Conservation (phyloP, 2,888 invertebrate species). For the Leptogaster cylindrica region DNA sequence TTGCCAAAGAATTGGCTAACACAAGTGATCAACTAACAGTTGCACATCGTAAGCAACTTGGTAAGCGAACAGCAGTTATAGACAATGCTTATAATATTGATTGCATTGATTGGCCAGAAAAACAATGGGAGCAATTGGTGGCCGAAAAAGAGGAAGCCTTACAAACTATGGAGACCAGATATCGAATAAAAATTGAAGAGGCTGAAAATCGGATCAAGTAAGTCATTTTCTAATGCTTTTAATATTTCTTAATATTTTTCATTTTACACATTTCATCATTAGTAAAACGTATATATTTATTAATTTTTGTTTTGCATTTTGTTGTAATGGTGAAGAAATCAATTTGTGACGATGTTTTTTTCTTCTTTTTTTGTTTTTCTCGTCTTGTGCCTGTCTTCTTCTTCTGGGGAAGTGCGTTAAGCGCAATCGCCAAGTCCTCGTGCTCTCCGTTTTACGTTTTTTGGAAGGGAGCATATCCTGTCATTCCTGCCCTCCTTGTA, state of each 20-base stretch:
- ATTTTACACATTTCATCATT: constrained; percentile 33
- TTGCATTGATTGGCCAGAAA: constrained; percentile 57
- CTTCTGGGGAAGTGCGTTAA: constrained; percentile 21
- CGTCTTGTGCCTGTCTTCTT: constrained; percentile 19
- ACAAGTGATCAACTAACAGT: constrained; percentile 70
- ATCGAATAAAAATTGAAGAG: constrained; percentile 60
- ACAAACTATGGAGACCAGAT: constrained; percentile 64
- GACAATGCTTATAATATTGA: background rate
- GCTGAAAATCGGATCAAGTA: constrained; percentile 63
- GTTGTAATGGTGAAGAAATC: constrained; percentile 37
- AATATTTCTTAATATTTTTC: constrained; percentile 20
- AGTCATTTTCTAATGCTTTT: constrained; percentile 48
- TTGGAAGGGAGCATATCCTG: constrained; percentile 58
- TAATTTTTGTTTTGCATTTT: constrained; percentile 43
- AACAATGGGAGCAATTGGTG: constrained; percentile 65
- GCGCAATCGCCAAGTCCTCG: constrained; percentile 24
- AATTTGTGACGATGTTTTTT: constrained; percentile 25
- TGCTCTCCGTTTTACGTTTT: constrained; percentile 55
- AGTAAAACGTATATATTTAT: constrained; percentile 9
- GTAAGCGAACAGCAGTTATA: constrained; percentile 59
- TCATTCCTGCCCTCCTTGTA: constrained; percentile 57
- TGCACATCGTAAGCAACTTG: constrained; percentile 71
- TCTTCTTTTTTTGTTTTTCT: constrained; percentile 31
- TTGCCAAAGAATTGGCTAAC: constrained; percentile 57
- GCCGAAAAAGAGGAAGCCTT: constrained; percentile 67